Conservation (phyloP, 92 coral and sea anemone species). For the Siderastrea siderea region DNA sequence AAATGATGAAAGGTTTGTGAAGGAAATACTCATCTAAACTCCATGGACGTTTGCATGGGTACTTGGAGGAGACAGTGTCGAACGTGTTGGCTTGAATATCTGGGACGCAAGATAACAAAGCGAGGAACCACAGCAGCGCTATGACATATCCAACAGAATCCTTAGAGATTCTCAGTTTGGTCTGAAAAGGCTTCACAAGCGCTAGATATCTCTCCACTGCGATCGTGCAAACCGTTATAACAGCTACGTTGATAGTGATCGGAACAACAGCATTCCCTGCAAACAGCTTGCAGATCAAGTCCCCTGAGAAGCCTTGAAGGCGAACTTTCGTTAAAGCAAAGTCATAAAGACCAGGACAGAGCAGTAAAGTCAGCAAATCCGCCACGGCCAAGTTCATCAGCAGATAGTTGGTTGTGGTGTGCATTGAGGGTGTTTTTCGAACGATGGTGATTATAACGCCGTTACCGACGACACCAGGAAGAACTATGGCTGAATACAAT, state of each 20-base stretch:
- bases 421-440: slow-evolving; percentile 53
- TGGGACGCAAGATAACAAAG: slow-evolving; percentile 48
- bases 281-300: slow-evolving; percentile 62
- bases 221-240: slow-evolving; percentile 43
- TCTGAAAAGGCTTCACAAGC: slow-evolving; percentile 54
- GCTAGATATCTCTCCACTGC: slow-evolving; percentile 71
- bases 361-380: slow-evolving; percentile 52
- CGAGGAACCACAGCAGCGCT: slow-evolving; percentile 26
- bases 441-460: slow-evolving; percentile 47
- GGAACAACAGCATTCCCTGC: slow-evolving; percentile 70
- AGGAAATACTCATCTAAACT: slow-evolving; percentile 46
- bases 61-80: slow-evolving; percentile 7
- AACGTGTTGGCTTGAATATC: slow-evolving; percentile 43
- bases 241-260: slow-evolving; percentile 62
- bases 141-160: slow-evolving; percentile 24
- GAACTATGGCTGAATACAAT: slow-evolving; percentile 35
- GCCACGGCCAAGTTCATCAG: slow-evolving; percentile 68
- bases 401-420: slow-evolving; percentile 66
- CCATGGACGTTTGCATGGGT: slow-evolving; percentile 59
- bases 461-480: slow-evolving; percentile 60
- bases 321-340: slow-evolving; percentile 52
- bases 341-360: slow-evolving; percentile 70
- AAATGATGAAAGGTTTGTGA: slow-evolving; percentile 47
- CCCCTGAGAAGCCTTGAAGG: slow-evolving; percentile 44
- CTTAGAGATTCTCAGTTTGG: neutral